These are phyloP conservation scores for Spizaetus ornatus DNA, from an alignment of 2,113 vertebrate species.

Conservation along the genomic window DNA sequence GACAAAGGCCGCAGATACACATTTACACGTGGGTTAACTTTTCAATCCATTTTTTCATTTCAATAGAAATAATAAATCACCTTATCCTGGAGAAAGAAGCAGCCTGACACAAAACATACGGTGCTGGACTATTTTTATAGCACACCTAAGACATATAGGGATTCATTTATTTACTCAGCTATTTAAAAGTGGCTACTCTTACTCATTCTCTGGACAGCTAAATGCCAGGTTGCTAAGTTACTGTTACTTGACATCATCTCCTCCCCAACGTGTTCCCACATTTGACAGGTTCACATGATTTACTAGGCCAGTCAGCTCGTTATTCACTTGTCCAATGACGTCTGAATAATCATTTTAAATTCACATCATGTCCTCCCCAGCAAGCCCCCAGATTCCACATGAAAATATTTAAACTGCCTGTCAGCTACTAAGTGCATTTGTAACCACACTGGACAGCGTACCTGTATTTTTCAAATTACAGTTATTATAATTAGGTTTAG, in stretches of 20 bases:
- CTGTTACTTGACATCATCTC: constrained; percentile 84
- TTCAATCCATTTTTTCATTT: constrained; percentile 68
- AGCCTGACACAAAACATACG: constrained; percentile 65
- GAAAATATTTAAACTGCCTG: constrained; percentile 72
- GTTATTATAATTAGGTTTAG: constrained; percentile 63
- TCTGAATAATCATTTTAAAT: constrained; percentile 78
- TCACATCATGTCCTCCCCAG: constrained; percentile 70
- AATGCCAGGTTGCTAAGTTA: constrained; percentile 82
- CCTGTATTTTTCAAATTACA: constrained; percentile 65
- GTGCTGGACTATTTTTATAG: constrained; percentile 68
- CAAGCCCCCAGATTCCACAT: constrained; percentile 59
- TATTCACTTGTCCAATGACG: constrained; percentile 76
- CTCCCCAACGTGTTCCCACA: constrained; percentile 73
- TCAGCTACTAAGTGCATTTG: constrained; percentile 60
- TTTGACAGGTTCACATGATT: constrained; percentile 82
- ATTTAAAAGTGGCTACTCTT: constrained; percentile 73
- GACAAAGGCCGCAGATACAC: constrained; percentile 57
- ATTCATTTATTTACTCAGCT: constrained; percentile 73
- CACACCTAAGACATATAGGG: constrained; percentile 61
- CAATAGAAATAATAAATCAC: constrained; percentile 71
- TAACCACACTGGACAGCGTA: constrained; percentile 45
- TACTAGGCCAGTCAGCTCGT: constrained; percentile 73
- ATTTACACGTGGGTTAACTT: constrained; percentile 64
- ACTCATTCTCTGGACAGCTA: constrained; percentile 73
- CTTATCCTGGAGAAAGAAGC: constrained; percentile 60